These are phyloP conservation scores for Acanthosepion esculentum DNA, from an alignment of 2,888 invertebrate genomes.

Conservation along the genomic window DNA sequence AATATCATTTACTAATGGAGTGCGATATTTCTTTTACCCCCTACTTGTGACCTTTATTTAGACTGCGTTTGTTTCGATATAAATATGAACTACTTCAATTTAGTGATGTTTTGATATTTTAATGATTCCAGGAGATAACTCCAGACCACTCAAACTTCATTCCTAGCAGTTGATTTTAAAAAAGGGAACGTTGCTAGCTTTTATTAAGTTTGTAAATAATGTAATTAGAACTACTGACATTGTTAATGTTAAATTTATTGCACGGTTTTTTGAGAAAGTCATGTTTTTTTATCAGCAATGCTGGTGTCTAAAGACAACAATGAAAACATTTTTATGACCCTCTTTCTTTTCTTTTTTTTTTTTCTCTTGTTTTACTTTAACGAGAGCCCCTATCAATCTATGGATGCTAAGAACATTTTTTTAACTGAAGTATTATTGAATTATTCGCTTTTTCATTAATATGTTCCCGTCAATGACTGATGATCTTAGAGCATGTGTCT, in stretches of 20 bases:
- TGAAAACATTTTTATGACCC: not conserved
- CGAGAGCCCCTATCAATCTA: constrained; percentile 17
- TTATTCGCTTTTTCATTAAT: not conserved
- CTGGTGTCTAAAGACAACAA: not conserved
- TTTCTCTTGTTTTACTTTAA: not conserved
- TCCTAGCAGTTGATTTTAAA: no score
- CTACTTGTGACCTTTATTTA: no score
- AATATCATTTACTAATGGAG: no score
- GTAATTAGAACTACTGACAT: not conserved
- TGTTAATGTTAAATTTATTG: not conserved
- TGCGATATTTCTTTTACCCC: no score
- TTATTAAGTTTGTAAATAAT: not conserved
- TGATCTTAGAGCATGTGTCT: not conserved
- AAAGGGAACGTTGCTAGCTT: not conserved
- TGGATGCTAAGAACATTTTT: not conserved
- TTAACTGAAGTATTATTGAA: not conserved
- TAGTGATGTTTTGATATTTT: no score
- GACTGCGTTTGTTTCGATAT: no score
- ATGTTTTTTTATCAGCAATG: not conserved
- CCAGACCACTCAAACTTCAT: no score
- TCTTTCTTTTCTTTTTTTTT: not conserved
- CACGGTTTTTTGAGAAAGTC: not conserved
- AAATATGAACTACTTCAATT: no score
- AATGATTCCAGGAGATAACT: no score
- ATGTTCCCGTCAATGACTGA: not conserved